Evolutionary conservation across 2,797 vertebrate genomes (phyloP).

Genomic region (Aulostomus chinensis): DNA sequence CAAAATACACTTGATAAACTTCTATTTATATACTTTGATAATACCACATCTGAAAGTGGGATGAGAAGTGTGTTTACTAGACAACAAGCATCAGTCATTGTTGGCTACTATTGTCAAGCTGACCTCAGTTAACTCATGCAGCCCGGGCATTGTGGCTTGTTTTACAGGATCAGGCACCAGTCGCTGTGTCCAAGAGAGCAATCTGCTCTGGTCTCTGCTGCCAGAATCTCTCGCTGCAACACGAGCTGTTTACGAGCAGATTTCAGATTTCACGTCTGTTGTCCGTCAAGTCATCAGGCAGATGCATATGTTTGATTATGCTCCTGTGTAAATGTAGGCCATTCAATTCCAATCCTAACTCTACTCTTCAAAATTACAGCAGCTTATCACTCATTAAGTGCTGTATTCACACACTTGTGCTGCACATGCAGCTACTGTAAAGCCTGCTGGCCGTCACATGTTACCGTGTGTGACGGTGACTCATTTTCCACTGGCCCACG

Average conservation of each 20-base stretch:
- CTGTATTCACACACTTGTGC: slow-evolving; percentile 27
- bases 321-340: slow-evolving; percentile 5
- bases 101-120: too few relatives aligned
- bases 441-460: slow-evolving; percentile 51
- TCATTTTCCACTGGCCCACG: slow-evolving; percentile 71
- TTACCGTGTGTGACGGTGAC: slow-evolving; percentile 56
- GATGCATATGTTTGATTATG: neutral
- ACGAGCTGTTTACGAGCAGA: slow-evolving; percentile 8
- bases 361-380: slow-evolving; percentile 34
- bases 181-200: neutral
- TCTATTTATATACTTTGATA: too few relatives aligned
- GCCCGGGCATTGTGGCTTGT: slow-evolving; percentile 33
- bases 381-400: slow-evolving; percentile 51
- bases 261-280: slow-evolving; percentile 12
- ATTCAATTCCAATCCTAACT: slow-evolving; percentile 9
- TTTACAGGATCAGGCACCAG: slow-evolving; percentile 41
- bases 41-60: too few relatives aligned
- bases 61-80: slow-evolving; percentile 11
- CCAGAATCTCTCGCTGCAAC: slow-evolving; percentile 7
- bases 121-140: slow-evolving; percentile 12
- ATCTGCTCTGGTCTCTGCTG: slow-evolving; percentile 22
- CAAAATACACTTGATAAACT: too few relatives aligned
- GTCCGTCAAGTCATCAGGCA: neutral
- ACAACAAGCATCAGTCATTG: slow-evolving; percentile 19
- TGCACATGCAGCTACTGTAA: slow-evolving; percentile 35